Percentiles rank a stretch among this genome's conserved stretches.
phyloP scores from a whole-genome alignment of 23 tunicate species.

The Phallusia fumigata region DNA sequence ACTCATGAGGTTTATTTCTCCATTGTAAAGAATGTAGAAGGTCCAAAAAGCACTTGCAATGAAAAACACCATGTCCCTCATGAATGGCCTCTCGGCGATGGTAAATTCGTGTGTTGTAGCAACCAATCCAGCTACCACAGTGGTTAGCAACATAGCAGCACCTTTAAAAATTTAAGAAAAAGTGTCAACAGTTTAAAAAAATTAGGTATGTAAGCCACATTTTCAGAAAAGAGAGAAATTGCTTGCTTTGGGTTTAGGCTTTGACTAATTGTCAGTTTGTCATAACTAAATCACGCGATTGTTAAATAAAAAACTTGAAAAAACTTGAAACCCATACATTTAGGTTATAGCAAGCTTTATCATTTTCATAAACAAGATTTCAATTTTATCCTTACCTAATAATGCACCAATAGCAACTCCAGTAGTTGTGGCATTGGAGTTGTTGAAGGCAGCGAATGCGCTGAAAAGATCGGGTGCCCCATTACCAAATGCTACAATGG shows the following conservation, averaged over 20 bases:
- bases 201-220: no score
- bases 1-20: constrained; percentile 53
- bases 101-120: constrained; percentile 46
- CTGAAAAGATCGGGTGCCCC: constrained; percentile 98
- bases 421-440: constrained; percentile 60
- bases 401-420: constrained; percentile 94
- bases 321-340: no score
- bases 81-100: constrained; percentile 79
- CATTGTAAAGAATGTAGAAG: constrained; percentile 57
- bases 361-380: no score
- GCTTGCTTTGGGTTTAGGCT: no score
- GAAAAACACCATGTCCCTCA: constrained; percentile 86
- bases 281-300: no score
- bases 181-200: no score
- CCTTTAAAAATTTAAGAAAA: constrained; percentile 28
- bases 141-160: constrained; percentile 80
- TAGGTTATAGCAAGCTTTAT: no score
- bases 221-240: no score
- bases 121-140: constrained; percentile 79
- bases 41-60: constrained; percentile 74
- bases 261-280: no score
- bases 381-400: constrained; percentile 57
- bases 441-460: constrained; percentile 95
- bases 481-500: constrained; percentile 97
- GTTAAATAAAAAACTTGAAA: no score